Base-by-base conservation (phyloP, 53 echinoderm and acorn worm genomes). In the Paelopatides confundens region DNA sequence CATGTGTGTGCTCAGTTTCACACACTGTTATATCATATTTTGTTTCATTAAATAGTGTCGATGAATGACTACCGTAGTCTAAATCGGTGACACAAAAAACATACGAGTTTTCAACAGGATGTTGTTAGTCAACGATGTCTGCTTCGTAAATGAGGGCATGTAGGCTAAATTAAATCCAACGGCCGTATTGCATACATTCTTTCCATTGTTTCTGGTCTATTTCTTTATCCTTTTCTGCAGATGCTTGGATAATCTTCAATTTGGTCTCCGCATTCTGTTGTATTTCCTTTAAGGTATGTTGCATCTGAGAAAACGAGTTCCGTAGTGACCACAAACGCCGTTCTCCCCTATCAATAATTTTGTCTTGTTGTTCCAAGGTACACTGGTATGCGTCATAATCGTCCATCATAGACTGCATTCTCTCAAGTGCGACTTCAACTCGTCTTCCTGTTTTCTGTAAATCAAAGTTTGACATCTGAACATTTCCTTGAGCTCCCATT, bases 131-230 rank as follows among this genome's bases (percentile, higher is more conserved):
- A 43, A 0, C 1, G 12, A 8, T 43, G 43, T 43, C 10, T 43
- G 43, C 12, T 12, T 10, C 43, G 12, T 43, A 43, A 43, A 43
- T 43, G 12, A 43, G 43, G 8, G 9, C 43, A 43, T n/a, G n/a
- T n/a, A n/a, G n/a, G n/a, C n/a, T n/a, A n/a, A 13, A 67, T 67
- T 53, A 79, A 21, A 79, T 14, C 79, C 79, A 79, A 50, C 79
- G 79, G 18, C 79, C 79, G 29, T 79, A 79, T 31, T 79, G 51
- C 79, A 79, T 79, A 28, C 52, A 79, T 53, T 79, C 79, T 12
- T 79, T 53, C 79, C 79, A 79, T 2, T 48, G 51, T 32, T 52
- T 28, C 79, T 53, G 13, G 14, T 79, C 79, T 47, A 30, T 46
- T 34, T 27, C 28, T 53, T 18, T 29, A 47, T 79, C 79, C 12